Evolutionary conservation across 1,140 invertebrate species (phyloP).

Genomic region (Pseudoatta argentina): DNA sequence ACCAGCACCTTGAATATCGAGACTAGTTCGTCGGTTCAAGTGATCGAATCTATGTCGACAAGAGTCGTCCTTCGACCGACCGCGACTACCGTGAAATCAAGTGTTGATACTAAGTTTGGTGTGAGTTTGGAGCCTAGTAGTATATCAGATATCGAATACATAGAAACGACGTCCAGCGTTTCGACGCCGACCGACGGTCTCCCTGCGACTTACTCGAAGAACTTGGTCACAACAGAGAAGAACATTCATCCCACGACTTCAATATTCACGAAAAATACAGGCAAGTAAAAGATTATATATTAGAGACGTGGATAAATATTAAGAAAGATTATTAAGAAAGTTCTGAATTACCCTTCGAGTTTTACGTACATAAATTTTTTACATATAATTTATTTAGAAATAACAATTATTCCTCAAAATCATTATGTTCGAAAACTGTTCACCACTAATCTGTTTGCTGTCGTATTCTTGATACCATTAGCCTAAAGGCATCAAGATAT

Average conservation of each 20-base stretch:
- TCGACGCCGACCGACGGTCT: constrained; percentile 81
- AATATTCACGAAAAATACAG: constrained; percentile 64
- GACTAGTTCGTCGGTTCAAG: constrained; percentile 82
- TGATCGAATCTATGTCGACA: constrained; percentile 81
- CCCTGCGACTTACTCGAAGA: constrained; percentile 73
- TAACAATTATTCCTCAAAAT: too few species aligned
- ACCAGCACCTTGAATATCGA: constrained; percentile 82
- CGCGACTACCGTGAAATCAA: constrained; percentile 42
- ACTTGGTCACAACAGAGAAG: constrained; percentile 40
- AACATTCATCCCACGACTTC: constrained; percentile 30
- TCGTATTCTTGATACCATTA: too few species aligned
- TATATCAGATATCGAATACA: constrained; percentile 30
- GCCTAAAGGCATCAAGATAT: too few species aligned
- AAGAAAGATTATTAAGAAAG: not conserved
- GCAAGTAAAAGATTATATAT: constrained; percentile 7
- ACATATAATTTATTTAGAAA: too few species aligned
- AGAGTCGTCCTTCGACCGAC: constrained; percentile 75
- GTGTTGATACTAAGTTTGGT: not conserved
- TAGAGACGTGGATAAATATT: not conserved
- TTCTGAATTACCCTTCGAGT: too few species aligned
- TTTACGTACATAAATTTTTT: too few species aligned
- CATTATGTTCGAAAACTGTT: too few species aligned
- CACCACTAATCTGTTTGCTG: too few species aligned
- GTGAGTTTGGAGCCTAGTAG: constrained; percentile 80
- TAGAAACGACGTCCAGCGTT: constrained; percentile 64